These are phyloP conservation scores for Seriola rivoliana DNA, from an alignment of 2,113 vertebrate genomes.

Conservation along the genomic window DNA sequence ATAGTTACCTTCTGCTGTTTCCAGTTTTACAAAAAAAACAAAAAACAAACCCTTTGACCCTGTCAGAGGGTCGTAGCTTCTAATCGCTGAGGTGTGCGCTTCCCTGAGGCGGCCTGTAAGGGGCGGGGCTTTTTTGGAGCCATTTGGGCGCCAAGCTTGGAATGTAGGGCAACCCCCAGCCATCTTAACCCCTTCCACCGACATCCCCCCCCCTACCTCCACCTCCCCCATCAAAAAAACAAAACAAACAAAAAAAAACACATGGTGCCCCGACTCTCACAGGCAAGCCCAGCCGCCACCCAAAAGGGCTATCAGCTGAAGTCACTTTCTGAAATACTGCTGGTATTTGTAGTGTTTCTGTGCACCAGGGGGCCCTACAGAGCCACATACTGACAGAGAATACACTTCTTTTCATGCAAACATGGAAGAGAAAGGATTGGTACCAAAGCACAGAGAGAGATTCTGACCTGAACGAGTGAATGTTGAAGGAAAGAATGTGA, in stretches of 20 bases:
- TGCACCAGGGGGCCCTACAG: constrained; percentile 36
- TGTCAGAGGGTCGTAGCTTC: constrained; percentile 48
- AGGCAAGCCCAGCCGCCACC: constrained; percentile 75
- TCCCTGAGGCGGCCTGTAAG: constrained; percentile 77
- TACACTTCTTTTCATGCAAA: neutral
- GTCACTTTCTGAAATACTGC: constrained; percentile 65
- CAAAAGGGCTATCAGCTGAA: constrained; percentile 84
- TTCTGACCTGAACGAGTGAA: constrained; percentile 46
- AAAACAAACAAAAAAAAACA: constrained; percentile 45
- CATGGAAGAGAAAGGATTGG: neutral
- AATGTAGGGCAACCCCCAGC: constrained; percentile 86
- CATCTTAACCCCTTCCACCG: constrained; percentile 29
- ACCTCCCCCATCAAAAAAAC: neutral
- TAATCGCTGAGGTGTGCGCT: constrained; percentile 71
- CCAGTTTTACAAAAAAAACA: constrained; percentile 22
- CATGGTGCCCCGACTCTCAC: constrained; percentile 82
- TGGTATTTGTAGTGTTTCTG: constrained; percentile 39
- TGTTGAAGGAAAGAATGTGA: constrained; percentile 58
- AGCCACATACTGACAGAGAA: neutral
- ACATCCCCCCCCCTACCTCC: neutral
- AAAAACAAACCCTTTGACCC: constrained; percentile 40
- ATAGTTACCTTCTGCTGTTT: constrained; percentile 48
- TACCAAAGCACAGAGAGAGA: constrained; percentile 56
- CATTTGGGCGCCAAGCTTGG: constrained; percentile 81
- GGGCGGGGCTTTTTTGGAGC: constrained; percentile 85